Base-by-base conservation (phyloP, 2,113 vertebrate genomes). In the Xiphophorus hellerii region DNA sequence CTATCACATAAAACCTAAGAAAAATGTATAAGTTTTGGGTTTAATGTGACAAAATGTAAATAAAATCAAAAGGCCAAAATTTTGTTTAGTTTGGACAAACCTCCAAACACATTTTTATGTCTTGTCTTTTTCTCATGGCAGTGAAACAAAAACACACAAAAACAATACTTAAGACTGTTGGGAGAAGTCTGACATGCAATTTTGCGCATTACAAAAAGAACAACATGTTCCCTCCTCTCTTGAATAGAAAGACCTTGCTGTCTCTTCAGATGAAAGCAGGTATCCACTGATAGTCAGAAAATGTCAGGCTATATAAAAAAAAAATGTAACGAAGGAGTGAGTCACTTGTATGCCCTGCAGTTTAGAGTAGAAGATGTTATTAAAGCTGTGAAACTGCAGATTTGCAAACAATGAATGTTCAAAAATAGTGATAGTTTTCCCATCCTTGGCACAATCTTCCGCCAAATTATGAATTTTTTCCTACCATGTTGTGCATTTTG, bases 301-400 rank as follows among this genome's bases (percentile, higher is more conserved):
- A 88, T 87, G 86, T 90, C 88, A 92, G 67, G 27, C 69, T 10
- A 28, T 74, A 73, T 51, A 69, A 73, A 75, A 1, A 73, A 12
- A 64, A 73, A 80, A 29, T 25, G 0, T 27, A 66, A 81, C 25
- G 13, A 70, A 60, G 67, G 72, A 67, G 71, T 92, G 88, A 90
- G 80, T 90, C 88, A 90, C 11, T 0, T 66, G 0, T 60, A 62
- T 60, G 17, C 67, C 73, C 62, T 66, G 80, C 73, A 31, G 77
- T 67, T 77, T 48, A 25, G 58, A 25, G 62, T 27, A 48, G 69
- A 85, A 42, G 79, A 87, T 74, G 74, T 63, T 29, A 62, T 3
- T 15, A 12, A 69, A 30, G 29, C 3, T 44, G 7, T 12, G 10
- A 69, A 28, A 29, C 2, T 51, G 69, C 22, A 71, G 71, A 61